Evolutionary conservation across 1,140 invertebrate species (phyloP).

Genomic region (Drosophila neocordata): DNA sequence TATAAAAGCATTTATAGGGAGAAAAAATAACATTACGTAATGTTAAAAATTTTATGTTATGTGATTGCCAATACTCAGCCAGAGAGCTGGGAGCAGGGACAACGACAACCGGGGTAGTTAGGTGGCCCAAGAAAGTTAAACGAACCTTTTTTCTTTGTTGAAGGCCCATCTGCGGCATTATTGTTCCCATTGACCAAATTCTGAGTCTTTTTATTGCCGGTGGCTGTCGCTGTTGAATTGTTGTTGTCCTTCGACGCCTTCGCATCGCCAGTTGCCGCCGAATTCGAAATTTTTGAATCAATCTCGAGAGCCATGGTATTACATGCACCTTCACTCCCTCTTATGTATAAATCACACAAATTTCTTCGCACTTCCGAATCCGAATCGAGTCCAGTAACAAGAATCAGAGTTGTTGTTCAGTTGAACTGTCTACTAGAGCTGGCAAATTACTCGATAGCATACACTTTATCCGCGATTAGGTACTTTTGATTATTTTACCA

Average conservation of each 20-base stretch:
- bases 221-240: slow-evolving; percentile 22
- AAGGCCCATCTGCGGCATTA: slow-evolving; percentile 45
- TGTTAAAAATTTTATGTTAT: slow-evolving; percentile 74
- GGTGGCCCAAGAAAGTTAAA: slow-evolving; percentile 44
- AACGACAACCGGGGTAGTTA: neutral
- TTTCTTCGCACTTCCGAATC: slow-evolving; percentile 27
- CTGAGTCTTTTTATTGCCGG: slow-evolving; percentile 54
- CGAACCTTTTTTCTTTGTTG: slow-evolving; percentile 74
- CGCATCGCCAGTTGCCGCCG: slow-evolving; percentile 43
- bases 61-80: slow-evolving; percentile 49
- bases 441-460: neutral
- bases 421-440: slow-evolving; percentile 8
- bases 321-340: slow-evolving; percentile 41
- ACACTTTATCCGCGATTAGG: neutral
- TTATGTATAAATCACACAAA: slow-evolving; percentile 41
- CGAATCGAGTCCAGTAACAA: slow-evolving; percentile 23
- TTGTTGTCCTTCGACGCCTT: slow-evolving; percentile 58
- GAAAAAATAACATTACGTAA: slow-evolving; percentile 76
- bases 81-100: neutral
- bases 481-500: neutral
- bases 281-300: slow-evolving; percentile 57
- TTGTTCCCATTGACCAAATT: slow-evolving; percentile 74
- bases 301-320: slow-evolving; percentile 66
- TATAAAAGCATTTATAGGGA: slow-evolving; percentile 65
- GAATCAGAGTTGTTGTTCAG: slow-evolving; percentile 1